Evolutionary conservation across 2,113 vertebrate genomes (phyloP).

Genomic region (Trachemys scripta): DNA sequence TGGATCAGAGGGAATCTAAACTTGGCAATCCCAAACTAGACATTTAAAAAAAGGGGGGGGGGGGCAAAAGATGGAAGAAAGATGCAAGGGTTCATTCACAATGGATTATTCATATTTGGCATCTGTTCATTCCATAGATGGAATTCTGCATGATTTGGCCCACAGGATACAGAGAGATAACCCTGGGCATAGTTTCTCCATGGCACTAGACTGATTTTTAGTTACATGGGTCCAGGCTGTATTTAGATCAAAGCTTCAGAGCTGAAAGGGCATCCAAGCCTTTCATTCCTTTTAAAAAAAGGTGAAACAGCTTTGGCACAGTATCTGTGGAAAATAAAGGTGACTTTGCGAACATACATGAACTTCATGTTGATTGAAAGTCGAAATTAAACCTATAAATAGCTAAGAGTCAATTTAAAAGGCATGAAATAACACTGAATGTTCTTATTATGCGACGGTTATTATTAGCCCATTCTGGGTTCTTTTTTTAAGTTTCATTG

Average conservation of each 20-base stretch:
- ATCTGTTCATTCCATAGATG: neutral
- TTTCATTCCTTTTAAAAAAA: neutral
- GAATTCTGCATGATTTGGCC: slow-evolving; percentile 3
- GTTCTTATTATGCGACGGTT: neutral
- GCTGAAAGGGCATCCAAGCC: slow-evolving; percentile 36
- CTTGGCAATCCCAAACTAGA: neutral
- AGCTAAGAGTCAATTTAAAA: neutral
- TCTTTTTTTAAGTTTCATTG: neutral
- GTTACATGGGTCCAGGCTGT: neutral
- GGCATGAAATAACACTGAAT: neutral
- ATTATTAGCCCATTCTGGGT: neutral
- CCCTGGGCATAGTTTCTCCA: slow-evolving; percentile 15
- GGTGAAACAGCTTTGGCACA: neutral
- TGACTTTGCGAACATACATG: neutral
- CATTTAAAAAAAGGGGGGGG: neutral
- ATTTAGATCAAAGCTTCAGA: slow-evolving; percentile 47
- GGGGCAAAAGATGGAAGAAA: neutral
- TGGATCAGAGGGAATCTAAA: neutral
- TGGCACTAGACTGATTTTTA: neutral
- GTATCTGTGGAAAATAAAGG: neutral
- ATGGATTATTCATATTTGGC: neutral
- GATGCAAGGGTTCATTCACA: neutral
- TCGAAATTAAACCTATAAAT: neutral
- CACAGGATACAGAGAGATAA: neutral
- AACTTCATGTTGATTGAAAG: neutral